phyloP scores from a whole-genome alignment of 2,113 vertebrate genomes.

The Cyphotilapia sp. region DNA sequence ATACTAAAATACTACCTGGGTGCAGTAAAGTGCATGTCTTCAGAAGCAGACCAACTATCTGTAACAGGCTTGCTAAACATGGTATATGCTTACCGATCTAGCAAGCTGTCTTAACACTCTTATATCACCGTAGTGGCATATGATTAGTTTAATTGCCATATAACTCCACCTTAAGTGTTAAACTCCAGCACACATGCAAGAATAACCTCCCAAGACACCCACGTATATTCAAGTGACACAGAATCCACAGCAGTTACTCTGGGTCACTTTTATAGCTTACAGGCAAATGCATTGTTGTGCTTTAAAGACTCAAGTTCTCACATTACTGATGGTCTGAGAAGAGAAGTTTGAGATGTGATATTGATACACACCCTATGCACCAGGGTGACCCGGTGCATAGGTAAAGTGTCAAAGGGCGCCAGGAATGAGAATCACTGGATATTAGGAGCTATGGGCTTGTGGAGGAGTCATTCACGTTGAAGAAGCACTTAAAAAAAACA shows the following conservation, averaged over 20 bases:
- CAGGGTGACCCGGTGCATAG: constrained; percentile 3
- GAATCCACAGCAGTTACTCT: neutral
- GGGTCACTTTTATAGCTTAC: neutral
- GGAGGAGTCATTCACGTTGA: neutral
- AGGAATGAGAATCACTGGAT: neutral
- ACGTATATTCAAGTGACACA: neutral
- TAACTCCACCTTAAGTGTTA: neutral
- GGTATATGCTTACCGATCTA: neutral
- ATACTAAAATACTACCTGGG: neutral
- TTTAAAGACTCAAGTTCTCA: constrained; percentile 33
- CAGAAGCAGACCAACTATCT: neutral
- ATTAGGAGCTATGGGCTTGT: neutral
- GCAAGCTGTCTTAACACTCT: neutral
- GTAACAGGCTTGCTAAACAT: neutral
- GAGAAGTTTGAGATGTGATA: constrained; percentile 20
- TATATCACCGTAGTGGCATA: neutral
- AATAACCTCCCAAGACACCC: neutral
- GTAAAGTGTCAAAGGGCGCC: neutral
- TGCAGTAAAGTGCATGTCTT: neutral
- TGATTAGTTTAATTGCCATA: neutral
- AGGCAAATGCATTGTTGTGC: constrained; percentile 29
- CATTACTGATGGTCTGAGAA: constrained; percentile 37
- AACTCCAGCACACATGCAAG: neutral
- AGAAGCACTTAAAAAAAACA: neutral
- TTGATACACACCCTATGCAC: constrained; percentile 1